Conservation (phyloP, 1,140 invertebrate genomes). For the Pomacea maculata region DNA sequence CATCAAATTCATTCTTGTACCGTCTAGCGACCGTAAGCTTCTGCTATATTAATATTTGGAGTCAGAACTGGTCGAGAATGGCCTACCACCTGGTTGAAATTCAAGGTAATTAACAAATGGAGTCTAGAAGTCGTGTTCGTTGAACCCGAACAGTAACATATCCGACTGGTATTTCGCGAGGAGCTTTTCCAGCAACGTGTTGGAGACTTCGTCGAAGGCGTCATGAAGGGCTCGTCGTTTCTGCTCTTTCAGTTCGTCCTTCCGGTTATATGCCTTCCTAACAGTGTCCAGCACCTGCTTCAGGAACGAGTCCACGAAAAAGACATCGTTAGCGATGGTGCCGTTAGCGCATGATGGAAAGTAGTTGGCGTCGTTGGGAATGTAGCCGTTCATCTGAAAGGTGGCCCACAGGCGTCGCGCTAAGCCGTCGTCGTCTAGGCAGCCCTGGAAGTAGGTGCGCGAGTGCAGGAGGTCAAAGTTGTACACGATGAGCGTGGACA, state of each 20-base stretch:
- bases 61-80: no score
- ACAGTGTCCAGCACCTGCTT: not conserved
- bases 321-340: not conserved
- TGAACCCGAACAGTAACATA: conserved; percentile 4
- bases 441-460: not conserved
- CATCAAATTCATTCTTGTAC: no score
- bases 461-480: conserved; percentile 9
- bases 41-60: no score
- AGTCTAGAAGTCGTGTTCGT: not conserved
- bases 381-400: conserved; percentile 24
- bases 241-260: conserved; percentile 8
- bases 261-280: not conserved
- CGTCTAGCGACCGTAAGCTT: no score
- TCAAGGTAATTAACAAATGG: no score
- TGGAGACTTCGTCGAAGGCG: not conserved
- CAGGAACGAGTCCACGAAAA: not conserved
- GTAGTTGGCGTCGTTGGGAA: not conserved
- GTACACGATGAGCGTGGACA: conserved; percentile 6
- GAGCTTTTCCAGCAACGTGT: not conserved
- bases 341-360: not conserved
- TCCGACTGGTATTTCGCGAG: conserved; percentile 7
- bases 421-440: not conserved
- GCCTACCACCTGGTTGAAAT: no score
- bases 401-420: not conserved
- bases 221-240: not conserved